Percentiles rank a stretch among this genome's conserved stretches.
phyloP scores from a whole-genome alignment of 2,797 vertebrate species.

The Brotula barbata region DNA sequence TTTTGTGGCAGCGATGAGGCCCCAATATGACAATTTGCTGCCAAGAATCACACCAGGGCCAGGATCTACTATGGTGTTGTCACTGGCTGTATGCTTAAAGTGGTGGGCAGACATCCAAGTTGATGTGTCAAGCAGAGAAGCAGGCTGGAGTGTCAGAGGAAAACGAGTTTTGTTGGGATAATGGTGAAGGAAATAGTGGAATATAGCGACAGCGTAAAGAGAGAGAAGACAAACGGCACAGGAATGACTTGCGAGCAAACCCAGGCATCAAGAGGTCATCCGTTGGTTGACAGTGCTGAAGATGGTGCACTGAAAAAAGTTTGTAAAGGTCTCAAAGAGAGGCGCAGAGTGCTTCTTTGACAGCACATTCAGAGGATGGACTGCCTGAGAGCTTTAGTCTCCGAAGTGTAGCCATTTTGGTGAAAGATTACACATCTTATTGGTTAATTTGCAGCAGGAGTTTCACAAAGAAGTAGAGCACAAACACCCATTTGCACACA shows the following conservation, averaged over 20 bases:
- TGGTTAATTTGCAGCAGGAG: constrained; percentile 50
- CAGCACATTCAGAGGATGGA: constrained; percentile 14
- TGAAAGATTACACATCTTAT: constrained; percentile 54
- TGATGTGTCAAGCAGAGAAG: constrained; percentile 51
- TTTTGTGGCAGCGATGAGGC: constrained; percentile 13
- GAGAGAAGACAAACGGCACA: neutral
- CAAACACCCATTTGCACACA: constrained; percentile 33
- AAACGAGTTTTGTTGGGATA: constrained; percentile 9
- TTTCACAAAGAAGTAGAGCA: constrained; percentile 42
- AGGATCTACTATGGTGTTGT: constrained; percentile 50
- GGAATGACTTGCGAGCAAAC: neutral
- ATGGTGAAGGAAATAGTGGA: constrained; percentile 2
- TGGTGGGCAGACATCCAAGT: constrained; percentile 42
- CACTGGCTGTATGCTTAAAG: constrained; percentile 46
- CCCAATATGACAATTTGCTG: constrained; percentile 38
- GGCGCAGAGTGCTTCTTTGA: constrained; percentile 9
- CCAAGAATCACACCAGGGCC: constrained; percentile 44
- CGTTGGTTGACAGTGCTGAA: constrained; percentile 13
- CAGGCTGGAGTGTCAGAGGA: constrained; percentile 13
- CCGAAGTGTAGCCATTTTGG: constrained; percentile 49
- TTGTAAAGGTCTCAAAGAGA: constrained; percentile 21
- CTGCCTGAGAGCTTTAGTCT: constrained; percentile 17
- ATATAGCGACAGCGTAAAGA: constrained; percentile 16
- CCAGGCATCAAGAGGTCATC: constrained; percentile 22
- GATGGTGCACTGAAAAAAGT: constrained; percentile 9